These are phyloP conservation scores for Aproaerema taeniolella DNA, from an alignment of 2,888 invertebrate species.

Conservation along the genomic window DNA sequence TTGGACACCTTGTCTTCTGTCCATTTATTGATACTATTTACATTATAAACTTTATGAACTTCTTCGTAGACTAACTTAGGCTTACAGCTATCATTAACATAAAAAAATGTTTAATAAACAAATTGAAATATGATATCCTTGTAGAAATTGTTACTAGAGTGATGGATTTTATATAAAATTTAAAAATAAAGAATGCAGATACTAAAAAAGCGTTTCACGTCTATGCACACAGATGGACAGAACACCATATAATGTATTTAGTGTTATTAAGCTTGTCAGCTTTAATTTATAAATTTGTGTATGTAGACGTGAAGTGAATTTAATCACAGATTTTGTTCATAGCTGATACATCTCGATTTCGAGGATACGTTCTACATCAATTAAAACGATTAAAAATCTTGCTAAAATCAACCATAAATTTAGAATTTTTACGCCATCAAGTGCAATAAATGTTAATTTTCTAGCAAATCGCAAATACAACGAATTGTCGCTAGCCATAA, in stretches of 20 bases:
- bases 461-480: too few species aligned
- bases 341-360: conserved; percentile 61
- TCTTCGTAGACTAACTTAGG: conserved; percentile 70
- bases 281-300: conserved; percentile 44
- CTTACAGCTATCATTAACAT: conserved; percentile 65
- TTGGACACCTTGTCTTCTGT: conserved; percentile 23
- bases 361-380: too few species aligned
- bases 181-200: conserved; percentile 49
- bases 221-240: conserved; percentile 35
- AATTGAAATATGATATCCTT: conserved; percentile 63
- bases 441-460: too few species aligned
- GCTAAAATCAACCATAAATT: too few species aligned
- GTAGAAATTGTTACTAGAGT: conserved; percentile 76
- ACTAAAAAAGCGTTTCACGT: conserved; percentile 40
- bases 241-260: conserved; percentile 42
- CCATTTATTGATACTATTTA: conserved; percentile 20
- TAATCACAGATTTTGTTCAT: conserved; percentile 54
- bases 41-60: conserved; percentile 53
- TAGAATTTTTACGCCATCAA: too few species aligned
- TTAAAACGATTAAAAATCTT: too few species aligned
- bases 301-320: conserved; percentile 40
- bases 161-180: conserved; percentile 70
- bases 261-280: conserved; percentile 29
- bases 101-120: conserved; percentile 62
- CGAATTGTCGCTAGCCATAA: too few species aligned